Evolutionary conservation across 2,113 vertebrate genomes (phyloP), one percentile per base, ranked within the genome.

Genomic region (Equus quagga): DNA sequence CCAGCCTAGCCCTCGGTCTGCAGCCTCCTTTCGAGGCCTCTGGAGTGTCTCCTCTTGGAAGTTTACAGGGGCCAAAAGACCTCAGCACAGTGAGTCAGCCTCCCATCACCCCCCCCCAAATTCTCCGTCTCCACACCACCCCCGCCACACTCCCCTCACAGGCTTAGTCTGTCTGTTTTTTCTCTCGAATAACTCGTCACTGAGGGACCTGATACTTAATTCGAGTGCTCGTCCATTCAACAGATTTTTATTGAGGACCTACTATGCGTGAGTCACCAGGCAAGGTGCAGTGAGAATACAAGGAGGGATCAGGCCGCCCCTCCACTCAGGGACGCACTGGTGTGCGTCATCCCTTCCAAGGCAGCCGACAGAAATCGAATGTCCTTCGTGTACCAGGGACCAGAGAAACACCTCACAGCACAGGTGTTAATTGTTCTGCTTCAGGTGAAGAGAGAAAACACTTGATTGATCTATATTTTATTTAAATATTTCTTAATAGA

Each of bases 361-460:
- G 3, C 8, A 17, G 14, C 65, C 26, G 18, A 54, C 46, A 11
- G 2, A 0, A 31, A 36, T 0, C 0, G 0, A 41, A 6, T 3
- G 15, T 12, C 58, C 41, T 69, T 46, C 1, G 4, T 24, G 56
- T 6, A 10, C 33, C 65, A 73, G 36, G 19, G 33, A 0, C 12
- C 5, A 8, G 70, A 10, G 36, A 75, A 21, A 9, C 21, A 2
- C 62, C 76, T 93, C 67, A 11, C 17, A 31, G 49, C 60, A 21
- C 15, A n/a, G 33, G n/a, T 51, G 51, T 26, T 44, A 0, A 21
- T 31, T 23, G 41, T 83, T 54, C 49, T 80, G 21, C 31, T 73
- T 82, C n/a, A 49, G 64, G 24, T 0, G 4, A 23, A 28, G 44
- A 46, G 14, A 79, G 58, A 46, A 70, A 23, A 46, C 23, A 11